These are phyloP conservation scores for Corvus moneduloides DNA, from an alignment of 2,113 vertebrate genomes.

Conservation along the genomic window DNA sequence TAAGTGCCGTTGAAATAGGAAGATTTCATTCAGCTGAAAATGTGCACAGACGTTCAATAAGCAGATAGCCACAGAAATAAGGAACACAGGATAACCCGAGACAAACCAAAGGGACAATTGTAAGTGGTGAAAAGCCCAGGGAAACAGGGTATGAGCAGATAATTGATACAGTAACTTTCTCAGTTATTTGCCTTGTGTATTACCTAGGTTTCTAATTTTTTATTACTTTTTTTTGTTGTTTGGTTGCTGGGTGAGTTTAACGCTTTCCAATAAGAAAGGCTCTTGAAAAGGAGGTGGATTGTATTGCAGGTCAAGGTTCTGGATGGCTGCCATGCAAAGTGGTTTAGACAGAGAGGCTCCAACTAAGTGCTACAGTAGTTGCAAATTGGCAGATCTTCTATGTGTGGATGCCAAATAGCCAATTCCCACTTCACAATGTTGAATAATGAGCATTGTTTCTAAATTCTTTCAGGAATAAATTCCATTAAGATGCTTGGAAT, in stretches of 20 bases:
- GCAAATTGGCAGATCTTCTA: background rate
- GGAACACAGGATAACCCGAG: background rate
- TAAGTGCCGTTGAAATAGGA: background rate
- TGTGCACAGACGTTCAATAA: background rate
- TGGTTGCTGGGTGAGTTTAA: background rate
- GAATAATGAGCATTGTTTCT: conserved; percentile 26
- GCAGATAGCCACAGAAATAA: background rate
- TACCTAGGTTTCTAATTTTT: background rate
- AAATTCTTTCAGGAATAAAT: background rate
- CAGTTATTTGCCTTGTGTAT: background rate
- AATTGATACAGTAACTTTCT: background rate
- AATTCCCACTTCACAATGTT: background rate
- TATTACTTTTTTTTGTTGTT: background rate
- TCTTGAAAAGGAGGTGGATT: background rate
- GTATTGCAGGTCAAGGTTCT: background rate
- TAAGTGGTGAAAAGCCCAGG: background rate
- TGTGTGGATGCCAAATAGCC: background rate
- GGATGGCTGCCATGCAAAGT: background rate
- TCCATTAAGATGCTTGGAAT: conserved; percentile 23
- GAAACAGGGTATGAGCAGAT: background rate
- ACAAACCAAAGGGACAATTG: background rate
- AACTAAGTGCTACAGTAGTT: background rate
- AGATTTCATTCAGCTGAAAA: background rate
- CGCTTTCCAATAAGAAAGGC: background rate
- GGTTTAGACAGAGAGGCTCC: conserved; percentile 22